phyloP scores from a whole-genome alignment of 2,113 vertebrate species.

The Anser brachyrhynchus region DNA sequence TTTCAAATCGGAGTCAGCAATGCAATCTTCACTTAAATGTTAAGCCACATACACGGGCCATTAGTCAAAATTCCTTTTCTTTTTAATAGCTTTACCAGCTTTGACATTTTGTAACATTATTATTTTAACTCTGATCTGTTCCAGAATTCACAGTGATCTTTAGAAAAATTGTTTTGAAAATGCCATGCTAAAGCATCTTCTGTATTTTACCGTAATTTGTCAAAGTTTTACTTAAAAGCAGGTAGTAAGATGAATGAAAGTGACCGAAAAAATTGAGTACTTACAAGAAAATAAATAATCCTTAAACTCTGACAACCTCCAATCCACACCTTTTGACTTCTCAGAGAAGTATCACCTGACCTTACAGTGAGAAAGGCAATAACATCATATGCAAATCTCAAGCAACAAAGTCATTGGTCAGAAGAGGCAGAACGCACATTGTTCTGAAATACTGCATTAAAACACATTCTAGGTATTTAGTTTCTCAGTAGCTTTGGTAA shows the following conservation, averaged over 20 bases:
- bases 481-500: not conserved
- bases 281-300: conserved; percentile 13
- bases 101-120: conserved; percentile 10
- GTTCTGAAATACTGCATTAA: no score
- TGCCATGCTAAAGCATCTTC: not conserved
- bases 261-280: not conserved
- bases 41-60: not conserved
- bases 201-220: not conserved
- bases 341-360: not conserved
- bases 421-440: not conserved
- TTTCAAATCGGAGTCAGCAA: not conserved
- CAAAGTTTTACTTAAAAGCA: conserved; percentile 29
- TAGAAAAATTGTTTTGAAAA: conserved; percentile 21
- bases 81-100: not conserved
- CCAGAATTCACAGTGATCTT: not conserved
- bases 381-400: not conserved
- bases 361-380: not conserved
- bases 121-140: not conserved
- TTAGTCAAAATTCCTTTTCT: conserved; percentile 16
- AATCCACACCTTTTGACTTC: not conserved
- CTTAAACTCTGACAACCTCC: conserved; percentile 16
- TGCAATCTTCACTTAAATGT: conserved; percentile 6
- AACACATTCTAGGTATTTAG: no score
- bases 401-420: not conserved
- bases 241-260: conserved; percentile 11